Evolutionary conservation across 2,113 vertebrate genomes (phyloP), one percentile per base, ranked within the genome.

Genomic region (Morone chrysops): DNA sequence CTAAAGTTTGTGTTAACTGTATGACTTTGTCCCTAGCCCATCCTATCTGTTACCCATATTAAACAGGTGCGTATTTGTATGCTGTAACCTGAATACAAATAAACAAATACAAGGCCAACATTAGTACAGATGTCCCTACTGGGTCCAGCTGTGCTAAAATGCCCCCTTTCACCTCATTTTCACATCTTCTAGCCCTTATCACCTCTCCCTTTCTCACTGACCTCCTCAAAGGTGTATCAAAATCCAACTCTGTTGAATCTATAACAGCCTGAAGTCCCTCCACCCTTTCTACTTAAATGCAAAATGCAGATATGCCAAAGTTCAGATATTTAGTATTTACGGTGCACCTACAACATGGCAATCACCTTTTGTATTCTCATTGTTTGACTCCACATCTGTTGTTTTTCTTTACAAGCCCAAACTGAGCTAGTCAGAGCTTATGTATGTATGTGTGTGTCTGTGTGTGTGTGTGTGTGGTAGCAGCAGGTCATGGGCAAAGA

Each of bases 401-500:
- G 77, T 91, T 90, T 91, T 85, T 48, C 59, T 73, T 17, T 45
- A 75, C 22, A 51, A 20, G 20, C 59, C 13, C 25, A 72, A 38
- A 22, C 40, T n/a, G 22, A 80, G 16, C 53, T 38, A 43, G 40
- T 75, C 17, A 40, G 47, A 60, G 16, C 6, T 51, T 81, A 75
- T 76, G 10, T 45, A 5, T 14, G 10, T 45, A 9, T 36, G 11
- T 10, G 40, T 48, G 11, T 62, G 13, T 62, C 53, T 38, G 51
- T 43, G 45, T 61, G 65, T 36, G n/a, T 11, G 43, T 41, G 41
- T 73, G 72, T 78, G 63, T 56, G 73, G 78, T 53, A 70, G 82
- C 76, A 72, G 75, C 68, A 90, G 89, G 84, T 90, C 89, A 90
- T 25, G 70, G 79, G 43, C 81, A 82, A 12, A 86, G 77, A 90